A percentile compares a stretch with the other conserved stretches of the same genome.
Evolutionary conservation across 2,113 vertebrate species (phyloP).

Genomic region (Ranitomeya variabilis): DNA sequence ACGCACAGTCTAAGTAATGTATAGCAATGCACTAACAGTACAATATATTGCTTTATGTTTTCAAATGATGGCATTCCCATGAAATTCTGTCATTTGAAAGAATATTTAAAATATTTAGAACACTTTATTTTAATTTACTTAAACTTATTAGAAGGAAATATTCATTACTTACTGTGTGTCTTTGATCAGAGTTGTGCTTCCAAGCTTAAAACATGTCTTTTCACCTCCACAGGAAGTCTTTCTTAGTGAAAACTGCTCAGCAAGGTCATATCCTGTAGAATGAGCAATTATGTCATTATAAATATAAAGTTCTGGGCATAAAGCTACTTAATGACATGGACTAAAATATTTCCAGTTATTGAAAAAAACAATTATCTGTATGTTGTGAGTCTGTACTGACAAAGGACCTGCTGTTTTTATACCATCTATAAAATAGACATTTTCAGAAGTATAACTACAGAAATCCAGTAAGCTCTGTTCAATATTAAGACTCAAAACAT

Average conservation of each 20-base stretch:
- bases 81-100: background rate
- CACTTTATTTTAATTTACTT: slow-evolving; percentile 4
- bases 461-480: background rate
- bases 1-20: background rate
- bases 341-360: slow-evolving; percentile 26
- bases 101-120: background rate
- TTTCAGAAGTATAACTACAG: background rate
- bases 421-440: background rate
- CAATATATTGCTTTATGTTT: slow-evolving; percentile 13
- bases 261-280: slow-evolving; percentile 89
- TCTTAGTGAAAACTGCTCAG: slow-evolving; percentile 86
- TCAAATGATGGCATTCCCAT: background rate
- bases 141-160: slow-evolving; percentile 33
- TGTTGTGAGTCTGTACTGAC: slow-evolving; percentile 3
- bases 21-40: background rate
- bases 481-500: background rate
- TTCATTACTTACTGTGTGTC: slow-evolving; percentile 73
- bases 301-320: slow-evolving; percentile 3
- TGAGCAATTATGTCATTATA: slow-evolving; percentile 48
- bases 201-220: slow-evolving; percentile 84
- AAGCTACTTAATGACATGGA: slow-evolving; percentile 30
- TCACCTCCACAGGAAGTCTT: slow-evolving; percentile 79
- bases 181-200: slow-evolving; percentile 82
- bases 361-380: background rate
- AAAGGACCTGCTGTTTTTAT: slow-evolving; percentile 22